These are phyloP conservation scores for Erannis defoliaria DNA, from an alignment of 2,888 invertebrate species.

Conservation along the genomic window DNA sequence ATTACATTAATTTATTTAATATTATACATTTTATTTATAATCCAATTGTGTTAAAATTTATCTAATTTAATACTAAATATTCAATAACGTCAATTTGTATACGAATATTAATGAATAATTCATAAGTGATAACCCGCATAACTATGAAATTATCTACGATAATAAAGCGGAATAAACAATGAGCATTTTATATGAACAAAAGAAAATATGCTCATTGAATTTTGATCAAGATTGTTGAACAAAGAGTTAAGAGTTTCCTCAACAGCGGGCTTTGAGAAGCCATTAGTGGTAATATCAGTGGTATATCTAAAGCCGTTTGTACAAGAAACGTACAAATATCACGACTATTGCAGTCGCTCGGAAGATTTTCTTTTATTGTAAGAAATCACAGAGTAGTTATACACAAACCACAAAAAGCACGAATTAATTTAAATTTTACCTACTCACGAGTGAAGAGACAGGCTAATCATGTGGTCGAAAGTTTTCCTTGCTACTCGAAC, in stretches of 20 bases:
- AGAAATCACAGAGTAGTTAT: too few species aligned
- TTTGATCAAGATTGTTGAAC: constrained; percentile 62
- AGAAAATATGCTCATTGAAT: constrained; percentile 62
- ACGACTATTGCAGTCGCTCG: neutral
- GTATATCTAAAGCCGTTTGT: constrained; percentile 48
- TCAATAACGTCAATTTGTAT: constrained; percentile 1
- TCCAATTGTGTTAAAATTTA: neutral
- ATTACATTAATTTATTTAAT: too few species aligned
- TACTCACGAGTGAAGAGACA: too few species aligned
- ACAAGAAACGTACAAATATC: neutral
- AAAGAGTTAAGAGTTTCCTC: constrained; percentile 57
- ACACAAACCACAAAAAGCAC: too few species aligned
- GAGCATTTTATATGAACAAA: constrained; percentile 38
- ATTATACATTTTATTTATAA: neutral
- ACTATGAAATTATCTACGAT: constrained; percentile 17
- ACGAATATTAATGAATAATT: constrained; percentile 8
- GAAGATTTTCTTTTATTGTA: too few species aligned
- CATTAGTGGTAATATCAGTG: constrained; percentile 45
- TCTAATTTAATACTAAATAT: neutral
- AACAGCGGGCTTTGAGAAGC: constrained; percentile 62
- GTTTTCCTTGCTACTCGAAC: too few species aligned
- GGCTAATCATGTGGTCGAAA: too few species aligned
- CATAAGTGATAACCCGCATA: constrained; percentile 11
- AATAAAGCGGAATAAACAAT: constrained; percentile 25
- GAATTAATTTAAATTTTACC: too few species aligned